A percentile compares a stretch with the other conserved stretches of the same genome.
These are phyloP conservation scores for Apodemia duryi DNA, from an alignment of 2,888 invertebrate genomes.

Conservation along the genomic window DNA sequence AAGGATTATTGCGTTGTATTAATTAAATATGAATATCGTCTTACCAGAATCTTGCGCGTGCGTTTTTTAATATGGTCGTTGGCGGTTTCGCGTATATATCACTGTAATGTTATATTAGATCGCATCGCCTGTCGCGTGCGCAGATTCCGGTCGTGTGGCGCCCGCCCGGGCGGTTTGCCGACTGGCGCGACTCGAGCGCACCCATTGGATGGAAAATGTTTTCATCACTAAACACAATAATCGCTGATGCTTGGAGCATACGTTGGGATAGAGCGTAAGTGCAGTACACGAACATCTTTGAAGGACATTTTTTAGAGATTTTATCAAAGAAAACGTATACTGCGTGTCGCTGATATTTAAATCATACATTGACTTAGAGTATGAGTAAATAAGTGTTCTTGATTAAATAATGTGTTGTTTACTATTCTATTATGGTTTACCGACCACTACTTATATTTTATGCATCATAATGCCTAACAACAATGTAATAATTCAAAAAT, in stretches of 20 bases:
- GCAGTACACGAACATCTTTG: not conserved
- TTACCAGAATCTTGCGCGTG: conserved; percentile 76
- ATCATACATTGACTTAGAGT: no score
- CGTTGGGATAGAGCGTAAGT: not conserved
- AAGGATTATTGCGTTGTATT: conserved; percentile 24
- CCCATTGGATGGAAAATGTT: conserved; percentile 30
- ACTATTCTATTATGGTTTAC: no score
- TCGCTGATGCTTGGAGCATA: not conserved
- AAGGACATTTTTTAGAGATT: not conserved
- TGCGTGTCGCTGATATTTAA: no score
- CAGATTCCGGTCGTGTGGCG: conserved; percentile 78
- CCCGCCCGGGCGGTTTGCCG: conserved; percentile 78
- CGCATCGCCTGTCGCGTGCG: conserved; percentile 65
- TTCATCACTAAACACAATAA: conserved; percentile 23
- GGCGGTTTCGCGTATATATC: conserved; percentile 64
- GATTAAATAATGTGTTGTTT: no score
- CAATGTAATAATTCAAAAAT: no score
- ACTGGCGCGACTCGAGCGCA: conserved; percentile 55
- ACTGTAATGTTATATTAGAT: conserved; percentile 60
- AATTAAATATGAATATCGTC: conserved; percentile 32
- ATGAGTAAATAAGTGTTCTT: no score
- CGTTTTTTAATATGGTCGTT: conserved; percentile 50
- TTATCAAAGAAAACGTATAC: not conserved
- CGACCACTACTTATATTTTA: no score
- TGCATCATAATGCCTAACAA: no score